Percentiles rank a stretch among this genome's conserved stretches.
phyloP scores from a whole-genome alignment of 2,797 vertebrate species.

The Danio choprae region DNA sequence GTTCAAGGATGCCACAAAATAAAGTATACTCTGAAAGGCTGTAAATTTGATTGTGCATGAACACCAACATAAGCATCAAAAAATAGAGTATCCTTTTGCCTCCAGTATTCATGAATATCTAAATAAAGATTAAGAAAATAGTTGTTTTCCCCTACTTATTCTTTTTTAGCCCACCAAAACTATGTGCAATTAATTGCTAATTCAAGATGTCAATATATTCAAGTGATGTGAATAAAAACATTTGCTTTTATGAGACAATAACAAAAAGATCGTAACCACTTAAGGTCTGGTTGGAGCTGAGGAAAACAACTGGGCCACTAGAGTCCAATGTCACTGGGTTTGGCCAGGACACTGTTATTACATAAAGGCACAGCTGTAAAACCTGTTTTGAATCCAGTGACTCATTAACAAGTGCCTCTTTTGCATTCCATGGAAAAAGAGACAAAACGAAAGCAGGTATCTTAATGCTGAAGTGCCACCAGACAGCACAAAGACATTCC shows the following conservation, averaged over 20 bases:
- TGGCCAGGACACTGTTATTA: conserved; percentile 32
- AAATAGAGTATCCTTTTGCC: too few relatives aligned
- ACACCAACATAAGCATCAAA: too few relatives aligned
- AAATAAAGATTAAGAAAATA: too few relatives aligned
- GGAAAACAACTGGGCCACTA: conserved; percentile 38
- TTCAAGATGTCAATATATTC: too few relatives aligned
- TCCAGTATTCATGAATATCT: too few relatives aligned
- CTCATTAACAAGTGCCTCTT: conserved; percentile 41
- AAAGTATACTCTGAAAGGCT: too few relatives aligned
- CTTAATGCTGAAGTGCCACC: neutral
- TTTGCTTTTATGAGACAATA: neutral
- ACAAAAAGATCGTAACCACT: neutral
- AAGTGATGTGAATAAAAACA: neutral
- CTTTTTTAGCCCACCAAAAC: neutral
- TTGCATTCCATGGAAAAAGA: conserved; percentile 27
- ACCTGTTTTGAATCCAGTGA: conserved; percentile 45
- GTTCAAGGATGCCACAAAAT: too few relatives aligned
- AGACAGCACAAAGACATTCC: conserved; percentile 28
- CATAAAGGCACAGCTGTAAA: conserved; percentile 45
- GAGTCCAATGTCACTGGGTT: conserved; percentile 42
- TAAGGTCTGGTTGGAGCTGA: neutral
- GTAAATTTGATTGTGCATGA: too few relatives aligned
- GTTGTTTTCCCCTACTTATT: neutral
- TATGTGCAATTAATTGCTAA: neutral
- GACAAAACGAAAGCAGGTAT: conserved; percentile 34